Percentiles rank a stretch among this genome's conserved stretches.
phyloP scores from a whole-genome alignment of 2,888 invertebrate species.

The Cyclophora albipunctata region DNA sequence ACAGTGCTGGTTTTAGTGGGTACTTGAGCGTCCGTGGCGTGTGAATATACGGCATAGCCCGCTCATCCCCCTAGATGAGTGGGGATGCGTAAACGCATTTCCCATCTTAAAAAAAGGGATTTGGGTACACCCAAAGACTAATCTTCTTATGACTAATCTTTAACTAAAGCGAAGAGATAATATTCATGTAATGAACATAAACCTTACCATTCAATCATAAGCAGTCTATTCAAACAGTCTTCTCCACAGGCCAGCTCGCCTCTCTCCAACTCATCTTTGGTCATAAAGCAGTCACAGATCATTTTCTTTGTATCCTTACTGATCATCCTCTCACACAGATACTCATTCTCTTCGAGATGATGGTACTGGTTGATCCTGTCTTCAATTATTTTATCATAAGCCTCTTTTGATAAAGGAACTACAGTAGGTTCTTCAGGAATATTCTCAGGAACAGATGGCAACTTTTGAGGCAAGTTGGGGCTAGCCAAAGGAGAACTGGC shows the following conservation, averaged over 20 bases:
- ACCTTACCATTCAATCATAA: constrained; percentile 97
- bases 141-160: background rate
- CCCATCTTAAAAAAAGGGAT: no score
- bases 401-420: constrained; percentile 49
- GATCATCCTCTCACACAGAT: constrained; percentile 86
- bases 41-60: no score
- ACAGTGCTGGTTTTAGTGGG: no score
- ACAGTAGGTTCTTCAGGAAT: constrained; percentile 35
- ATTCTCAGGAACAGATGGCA: constrained; percentile 39
- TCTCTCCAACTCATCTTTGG: constrained; percentile 88
- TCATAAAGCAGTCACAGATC: constrained; percentile 96
- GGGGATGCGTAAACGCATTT: no score
- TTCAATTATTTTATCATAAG: constrained; percentile 67
- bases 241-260: constrained; percentile 94
- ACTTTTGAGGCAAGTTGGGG: constrained; percentile 46
- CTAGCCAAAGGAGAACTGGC: constrained; percentile 57
- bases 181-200: no score
- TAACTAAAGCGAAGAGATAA: constrained; percentile 1
- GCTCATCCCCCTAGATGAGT: no score
- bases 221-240: constrained; percentile 95
- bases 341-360: constrained; percentile 89
- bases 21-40: no score
- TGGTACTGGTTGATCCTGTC: constrained; percentile 83
- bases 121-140: background rate
- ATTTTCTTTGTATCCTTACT: constrained; percentile 95